Evolutionary conservation across 2,888 invertebrate species (phyloP), one percentile per base, ranked within the genome.

Genomic region (Tridacna crocea): DNA sequence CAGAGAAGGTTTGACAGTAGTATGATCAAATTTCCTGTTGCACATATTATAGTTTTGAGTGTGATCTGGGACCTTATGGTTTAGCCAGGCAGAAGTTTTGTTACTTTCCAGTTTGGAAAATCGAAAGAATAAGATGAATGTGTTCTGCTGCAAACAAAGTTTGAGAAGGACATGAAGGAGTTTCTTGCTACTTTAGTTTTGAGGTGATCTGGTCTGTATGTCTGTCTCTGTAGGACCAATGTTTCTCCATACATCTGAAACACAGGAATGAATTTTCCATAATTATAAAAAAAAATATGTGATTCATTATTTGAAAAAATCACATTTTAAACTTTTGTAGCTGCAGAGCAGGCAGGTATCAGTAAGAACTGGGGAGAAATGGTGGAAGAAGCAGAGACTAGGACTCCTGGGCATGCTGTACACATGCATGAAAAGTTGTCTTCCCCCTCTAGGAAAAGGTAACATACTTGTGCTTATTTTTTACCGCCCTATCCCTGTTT

Each of bases 371-470:
- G 97, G 97, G 97, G 97, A 0, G 98, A 98, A 88, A 95, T 98
- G 22, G 96, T 97, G 47, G 90, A 91, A 26, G 93, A 93, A 72
- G 89, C 90, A 17, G 91, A 92, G 72, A 84, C 88, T 10, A 96
- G 98, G n/a, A 97, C 98, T 93, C 99, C 99, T 0, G 99, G 98
- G 75, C 96, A 98, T 76, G 98, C 98, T 0, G 96, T 98, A 82
- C 98, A 98, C 89, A 95, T 99, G 66, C 99, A 99, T 94, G 98
- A 98, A 89, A 99, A 99, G 93, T 95, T 99, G 0, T 98, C 98
- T 0, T 98, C 98, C 70, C 98, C 98, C 0, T 97, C 98, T 0
- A 96, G 98, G n/a, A 96, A 97, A 77, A 96, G 97, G 86, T 86
- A 55, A 12, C 24, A 36, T 1, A 17, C 46, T 24, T 63, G 2